Percentiles rank a stretch among this genome's conserved stretches.
Evolutionary conservation across 2,888 invertebrate species (phyloP).

Genomic region (Cryptus armator): DNA sequence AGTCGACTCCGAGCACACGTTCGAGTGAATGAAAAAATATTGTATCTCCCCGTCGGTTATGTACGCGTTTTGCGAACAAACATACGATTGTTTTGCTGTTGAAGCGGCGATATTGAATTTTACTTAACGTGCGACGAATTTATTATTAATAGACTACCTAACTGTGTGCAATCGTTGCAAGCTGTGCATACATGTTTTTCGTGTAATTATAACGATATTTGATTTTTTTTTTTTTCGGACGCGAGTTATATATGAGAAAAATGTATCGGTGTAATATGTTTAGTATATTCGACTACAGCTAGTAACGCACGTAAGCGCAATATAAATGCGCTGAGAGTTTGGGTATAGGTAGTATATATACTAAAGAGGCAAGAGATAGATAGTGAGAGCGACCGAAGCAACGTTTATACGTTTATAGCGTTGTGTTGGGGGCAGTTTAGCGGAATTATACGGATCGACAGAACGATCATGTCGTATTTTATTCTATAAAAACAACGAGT

Average conservation of each 20-base stretch:
- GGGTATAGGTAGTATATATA: neutral
- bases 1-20: neutral
- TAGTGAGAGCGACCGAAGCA: conserved; percentile 62
- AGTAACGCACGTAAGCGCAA: conserved; percentile 48
- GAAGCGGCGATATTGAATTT: conserved; percentile 24
- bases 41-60: neutral
- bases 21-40: conserved; percentile 1
- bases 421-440: conserved; percentile 65
- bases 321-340: conserved; percentile 69
- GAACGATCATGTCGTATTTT: conserved; percentile 70
- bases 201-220: neutral
- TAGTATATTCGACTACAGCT: conserved; percentile 1
- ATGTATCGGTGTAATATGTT: conserved; percentile 6
- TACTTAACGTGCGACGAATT: conserved; percentile 6
- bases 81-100: conserved; percentile 1
- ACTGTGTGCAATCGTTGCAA: neutral
- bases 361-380: conserved; percentile 50
- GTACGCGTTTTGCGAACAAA: conserved; percentile 3
- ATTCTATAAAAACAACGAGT: conserved; percentile 63
- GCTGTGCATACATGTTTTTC: neutral
- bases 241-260: neutral
- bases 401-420: conserved; percentile 62
- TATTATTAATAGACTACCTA: conserved; percentile 10
- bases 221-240: neutral
- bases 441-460: conserved; percentile 61